These are phyloP conservation scores for Hystrix cristata DNA, from an alignment of 2,113 vertebrate species.

Conservation along the genomic window DNA sequence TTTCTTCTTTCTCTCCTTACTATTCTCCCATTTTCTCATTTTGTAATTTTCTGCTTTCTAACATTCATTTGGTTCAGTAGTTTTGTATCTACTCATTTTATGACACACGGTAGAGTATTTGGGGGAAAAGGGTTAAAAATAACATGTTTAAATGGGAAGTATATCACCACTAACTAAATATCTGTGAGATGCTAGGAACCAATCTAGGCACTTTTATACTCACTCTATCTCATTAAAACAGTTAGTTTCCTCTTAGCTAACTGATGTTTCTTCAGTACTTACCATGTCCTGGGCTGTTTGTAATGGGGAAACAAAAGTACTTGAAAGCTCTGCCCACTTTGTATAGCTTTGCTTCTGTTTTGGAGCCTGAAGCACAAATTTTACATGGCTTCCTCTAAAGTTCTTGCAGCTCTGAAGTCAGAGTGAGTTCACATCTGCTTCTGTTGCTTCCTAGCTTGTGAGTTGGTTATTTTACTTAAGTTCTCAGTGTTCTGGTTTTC, in stretches of 20 bases:
- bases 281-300: neutral
- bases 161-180: neutral
- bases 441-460: neutral
- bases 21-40: neutral
- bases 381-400: neutral
- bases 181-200: neutral
- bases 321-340: neutral
- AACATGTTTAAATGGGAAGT: neutral
- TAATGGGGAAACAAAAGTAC: neutral
- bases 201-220: neutral
- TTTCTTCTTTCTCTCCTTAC: neutral
- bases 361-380: neutral
- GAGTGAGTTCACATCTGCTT: neutral
- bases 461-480: neutral
- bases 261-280: neutral
- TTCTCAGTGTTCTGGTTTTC: neutral
- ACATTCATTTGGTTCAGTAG: neutral
- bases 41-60: neutral
- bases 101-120: neutral
- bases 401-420: neutral
- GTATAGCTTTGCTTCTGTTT: neutral
- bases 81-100: neutral
- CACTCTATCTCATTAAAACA: neutral
- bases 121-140: neutral
- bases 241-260: neutral